Evolutionary conservation across 2,113 vertebrate species (phyloP), one percentile per base, ranked within the genome.

Genomic region (Ancistrus triradiatus): DNA sequence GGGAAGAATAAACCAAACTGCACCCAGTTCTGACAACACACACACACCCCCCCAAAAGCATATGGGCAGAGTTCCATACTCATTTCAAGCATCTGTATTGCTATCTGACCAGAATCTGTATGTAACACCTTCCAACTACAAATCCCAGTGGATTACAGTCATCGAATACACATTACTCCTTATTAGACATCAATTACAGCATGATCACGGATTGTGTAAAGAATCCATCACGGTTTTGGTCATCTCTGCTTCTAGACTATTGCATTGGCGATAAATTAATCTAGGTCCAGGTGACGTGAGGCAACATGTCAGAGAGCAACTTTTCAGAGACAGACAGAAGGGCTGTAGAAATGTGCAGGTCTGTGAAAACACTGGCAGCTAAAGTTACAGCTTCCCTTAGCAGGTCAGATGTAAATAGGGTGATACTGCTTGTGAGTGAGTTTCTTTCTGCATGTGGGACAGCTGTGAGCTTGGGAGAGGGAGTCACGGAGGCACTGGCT

Each of bases 381-480:
- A 58, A 66, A 49, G 24, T 18, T 3, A 4, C 10, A n/a, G 3
- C 6, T 24, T 24, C 18, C 14, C 14, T 33, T 11, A 28, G 13
- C 4, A 14, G n/a, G 35, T 95, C 90, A 98, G 80, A 98, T 87
- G 78, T 98, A 98, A 57, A 98, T 92, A 13, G 95, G 95, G 80
- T 98, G 95, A 76, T 95, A 98, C 0, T 96, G 92, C 75, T 91
- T 92, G 70, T 85, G 84, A 49, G 81, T 96, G 52, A 98, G 91
- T 80, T 88, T 94, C 82, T 95, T 95, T 80, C 95, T 86, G 81
- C 95, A 98, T 5, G 91, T 93, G 0, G 95, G 95, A 72, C 95
- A 98, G 40, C 88, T 92, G 73, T 86, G 93, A 25, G 90, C 88
- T 58, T 87, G 89, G 75, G 77, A 86, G 74, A 98, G 89, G 21